These are phyloP conservation scores for Aurelia aurita DNA, from an alignment of 30 jellyfish, hydroid and myxozoan species.

Conservation along the genomic window DNA sequence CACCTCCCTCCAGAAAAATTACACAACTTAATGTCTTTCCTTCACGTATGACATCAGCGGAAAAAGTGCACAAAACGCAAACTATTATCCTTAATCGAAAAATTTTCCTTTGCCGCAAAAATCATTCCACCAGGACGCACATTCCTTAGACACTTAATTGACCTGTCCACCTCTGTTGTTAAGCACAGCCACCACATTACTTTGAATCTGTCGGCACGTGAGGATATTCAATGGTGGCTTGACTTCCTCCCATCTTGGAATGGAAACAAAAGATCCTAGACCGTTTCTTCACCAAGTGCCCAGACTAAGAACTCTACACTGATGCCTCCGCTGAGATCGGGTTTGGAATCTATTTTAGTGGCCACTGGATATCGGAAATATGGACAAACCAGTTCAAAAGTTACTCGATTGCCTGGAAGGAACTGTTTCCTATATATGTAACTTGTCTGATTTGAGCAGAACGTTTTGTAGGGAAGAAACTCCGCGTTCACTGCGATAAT, in stretches of 20 bases:
- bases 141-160: constrained; percentile 1
- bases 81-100: constrained; percentile 1
- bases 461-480: background rate
- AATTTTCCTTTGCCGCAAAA: constrained; percentile 20
- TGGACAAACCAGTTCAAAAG: background rate
- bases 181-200: too few relatives aligned
- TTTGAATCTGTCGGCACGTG: too few relatives aligned
- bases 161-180: constrained; percentile 1
- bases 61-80: too few relatives aligned
- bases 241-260: too few relatives aligned
- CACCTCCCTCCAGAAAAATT: background rate
- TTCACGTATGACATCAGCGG: too few relatives aligned
- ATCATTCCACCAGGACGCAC: constrained; percentile 20
- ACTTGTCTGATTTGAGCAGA: background rate
- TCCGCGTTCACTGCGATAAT: constrained; percentile 12
- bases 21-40: background rate
- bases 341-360: too few relatives aligned
- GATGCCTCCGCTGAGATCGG: too few relatives aligned
- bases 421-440: constrained; percentile 5
- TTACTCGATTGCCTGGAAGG: background rate
- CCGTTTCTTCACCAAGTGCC: too few relatives aligned
- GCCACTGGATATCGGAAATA: background rate
- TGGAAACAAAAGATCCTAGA: too few relatives aligned
- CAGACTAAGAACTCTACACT: too few relatives aligned
- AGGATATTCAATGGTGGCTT: too few relatives aligned